Evolutionary conservation across 2,797 vertebrate species (phyloP).

Genomic region (Darevskia mixta): DNA sequence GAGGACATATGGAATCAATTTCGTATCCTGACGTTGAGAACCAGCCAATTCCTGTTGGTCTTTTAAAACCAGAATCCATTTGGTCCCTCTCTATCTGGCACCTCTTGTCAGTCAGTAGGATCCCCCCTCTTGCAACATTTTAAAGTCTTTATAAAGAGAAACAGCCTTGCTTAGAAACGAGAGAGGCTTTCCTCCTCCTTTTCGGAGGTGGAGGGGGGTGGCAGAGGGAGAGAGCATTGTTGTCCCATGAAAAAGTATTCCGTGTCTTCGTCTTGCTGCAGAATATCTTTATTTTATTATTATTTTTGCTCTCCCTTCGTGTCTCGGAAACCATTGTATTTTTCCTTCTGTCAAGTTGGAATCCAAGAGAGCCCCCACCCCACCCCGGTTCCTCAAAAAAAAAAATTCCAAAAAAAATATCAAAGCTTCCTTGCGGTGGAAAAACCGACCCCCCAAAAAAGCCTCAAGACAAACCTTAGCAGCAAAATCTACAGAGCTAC

Average conservation of each 20-base stretch:
- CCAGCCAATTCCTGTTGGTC: constrained; percentile 76
- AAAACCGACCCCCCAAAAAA: not conserved
- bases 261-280: not conserved
- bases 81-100: constrained; percentile 68
- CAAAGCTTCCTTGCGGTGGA: constrained; percentile 21
- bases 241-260: not conserved
- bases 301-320: not conserved
- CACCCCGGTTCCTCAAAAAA: too few species aligned
- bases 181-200: not conserved
- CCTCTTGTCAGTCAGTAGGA: constrained; percentile 70
- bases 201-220: not conserved
- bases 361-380: not conserved
- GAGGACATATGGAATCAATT: constrained; percentile 83
- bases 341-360: constrained; percentile 2
- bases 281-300: not conserved
- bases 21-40: constrained; percentile 77
- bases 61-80: constrained; percentile 75
- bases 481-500: constrained; percentile 52
- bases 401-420: not conserved
- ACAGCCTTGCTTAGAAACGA: constrained; percentile 51
- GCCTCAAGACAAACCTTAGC: constrained; percentile 35
- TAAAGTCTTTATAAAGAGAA: constrained; percentile 69
- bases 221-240: not conserved
- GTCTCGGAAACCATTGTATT: not conserved
- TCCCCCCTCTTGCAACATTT: constrained; percentile 64